These are phyloP conservation scores for Malacosoma neustria DNA, from an alignment of 2,888 invertebrate genomes.

Conservation along the genomic window DNA sequence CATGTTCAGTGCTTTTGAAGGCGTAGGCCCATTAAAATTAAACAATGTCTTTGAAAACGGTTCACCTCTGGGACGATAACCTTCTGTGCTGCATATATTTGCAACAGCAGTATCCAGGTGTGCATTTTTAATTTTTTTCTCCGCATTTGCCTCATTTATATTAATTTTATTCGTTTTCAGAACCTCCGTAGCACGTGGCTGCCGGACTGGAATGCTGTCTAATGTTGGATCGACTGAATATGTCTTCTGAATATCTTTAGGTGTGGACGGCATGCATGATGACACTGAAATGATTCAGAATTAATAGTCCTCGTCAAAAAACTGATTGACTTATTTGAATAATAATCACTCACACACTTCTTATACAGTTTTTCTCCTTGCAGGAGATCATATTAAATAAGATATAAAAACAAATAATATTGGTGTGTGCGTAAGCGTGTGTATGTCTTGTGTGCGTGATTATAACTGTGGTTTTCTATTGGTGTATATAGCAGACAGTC, in stretches of 20 bases:
- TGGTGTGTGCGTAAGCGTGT: too few species aligned
- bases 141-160: conserved; percentile 11
- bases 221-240: conserved; percentile 42
- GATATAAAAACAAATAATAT: too few species aligned
- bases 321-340: too few species aligned
- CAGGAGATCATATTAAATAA: too few species aligned
- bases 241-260: conserved; percentile 18
- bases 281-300: too few species aligned
- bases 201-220: conserved; percentile 54
- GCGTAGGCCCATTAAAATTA: not conserved
- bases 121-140: conserved; percentile 13
- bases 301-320: too few species aligned
- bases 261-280: conserved; percentile 16
- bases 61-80: not conserved
- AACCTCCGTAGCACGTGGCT: conserved; percentile 27
- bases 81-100: not conserved
- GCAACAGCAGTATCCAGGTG: not conserved
- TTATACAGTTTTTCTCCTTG: too few species aligned
- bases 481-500: too few species aligned
- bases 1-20: not conserved
- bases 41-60: not conserved
- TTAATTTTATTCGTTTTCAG: conserved; percentile 22
- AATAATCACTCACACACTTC: too few species aligned
- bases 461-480: too few species aligned
- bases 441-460: too few species aligned